Percentiles rank a stretch among this genome's conserved stretches.
Conservation (phyloP, 2,113 vertebrate genomes). For the Corvus hawaiiensis region DNA sequence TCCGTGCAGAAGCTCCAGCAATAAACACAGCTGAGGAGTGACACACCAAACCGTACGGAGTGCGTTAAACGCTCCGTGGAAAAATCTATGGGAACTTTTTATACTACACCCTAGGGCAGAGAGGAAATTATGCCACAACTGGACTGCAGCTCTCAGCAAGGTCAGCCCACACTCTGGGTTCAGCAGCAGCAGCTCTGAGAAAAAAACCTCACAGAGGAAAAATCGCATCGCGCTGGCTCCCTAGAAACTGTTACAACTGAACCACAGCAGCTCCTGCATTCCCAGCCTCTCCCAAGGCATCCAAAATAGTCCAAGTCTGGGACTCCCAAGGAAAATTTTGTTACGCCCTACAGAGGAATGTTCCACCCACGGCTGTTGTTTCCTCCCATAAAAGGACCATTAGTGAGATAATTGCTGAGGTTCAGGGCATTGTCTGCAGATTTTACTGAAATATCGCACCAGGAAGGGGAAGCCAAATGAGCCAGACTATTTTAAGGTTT, state of each 20-base stretch:
- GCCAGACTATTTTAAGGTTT: constrained; percentile 43
- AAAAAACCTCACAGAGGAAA: not conserved
- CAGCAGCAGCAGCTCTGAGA: not conserved
- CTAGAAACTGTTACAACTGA: not conserved
- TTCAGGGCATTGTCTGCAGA: constrained; percentile 7
- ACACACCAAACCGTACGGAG: not conserved
- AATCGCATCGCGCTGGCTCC: not conserved
- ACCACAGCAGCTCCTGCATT: not conserved
- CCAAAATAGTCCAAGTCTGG: constrained; percentile 36
- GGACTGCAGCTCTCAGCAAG: constrained; percentile 13
- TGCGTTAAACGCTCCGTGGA: not conserved
- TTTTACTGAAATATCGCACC: not conserved
- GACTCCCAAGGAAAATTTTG: constrained; percentile 40
- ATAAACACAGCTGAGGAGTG: not conserved
- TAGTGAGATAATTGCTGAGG: constrained; percentile 41
- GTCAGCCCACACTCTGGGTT: not conserved
- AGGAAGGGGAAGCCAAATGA: constrained; percentile 47
- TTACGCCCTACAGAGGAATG: constrained; percentile 58
- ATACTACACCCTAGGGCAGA: not conserved
- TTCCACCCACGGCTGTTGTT: constrained; percentile 35
- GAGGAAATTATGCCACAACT: constrained; percentile 1
- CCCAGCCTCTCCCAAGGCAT: constrained; percentile 23
- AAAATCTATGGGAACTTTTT: constrained; percentile 37
- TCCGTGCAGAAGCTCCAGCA: not conserved
- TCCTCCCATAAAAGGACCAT: constrained; percentile 40